phyloP scores from a whole-genome alignment of 2,797 vertebrate species.

The Brotula barbata region DNA sequence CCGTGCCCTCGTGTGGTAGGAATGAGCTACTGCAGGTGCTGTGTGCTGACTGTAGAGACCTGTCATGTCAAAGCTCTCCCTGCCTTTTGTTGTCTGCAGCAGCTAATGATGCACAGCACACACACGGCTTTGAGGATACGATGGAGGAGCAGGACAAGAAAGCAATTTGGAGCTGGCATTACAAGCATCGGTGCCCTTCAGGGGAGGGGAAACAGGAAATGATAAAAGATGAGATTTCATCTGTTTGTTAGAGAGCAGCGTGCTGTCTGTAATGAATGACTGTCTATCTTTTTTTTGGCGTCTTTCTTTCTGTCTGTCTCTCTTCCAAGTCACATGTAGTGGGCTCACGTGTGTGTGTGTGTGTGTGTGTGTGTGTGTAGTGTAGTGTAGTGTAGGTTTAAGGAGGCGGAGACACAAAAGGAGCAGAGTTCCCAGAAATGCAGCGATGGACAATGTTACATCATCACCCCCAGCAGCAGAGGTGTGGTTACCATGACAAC shows the following conservation, averaged over 20 bases:
- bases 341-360: conserved; percentile 8
- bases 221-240: conserved; percentile 20
- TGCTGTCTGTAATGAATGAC: background rate
- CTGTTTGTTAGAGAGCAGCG: conserved; percentile 22
- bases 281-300: background rate
- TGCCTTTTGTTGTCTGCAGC: conserved; percentile 27
- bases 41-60: conserved; percentile 9
- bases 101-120: conserved; percentile 24
- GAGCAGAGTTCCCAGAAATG: conserved; percentile 31
- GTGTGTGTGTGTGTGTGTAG: background rate
- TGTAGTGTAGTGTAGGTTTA: background rate
- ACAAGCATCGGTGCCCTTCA: conserved; percentile 20
- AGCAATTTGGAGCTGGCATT: background rate
- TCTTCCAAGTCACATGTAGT: conserved; percentile 2
- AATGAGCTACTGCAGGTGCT: conserved; percentile 30
- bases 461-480: conserved; percentile 57
- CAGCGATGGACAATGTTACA: conserved; percentile 46
- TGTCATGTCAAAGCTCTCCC: conserved; percentile 2
- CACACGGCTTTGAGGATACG: conserved; percentile 35
- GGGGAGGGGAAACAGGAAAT: conserved; percentile 1
- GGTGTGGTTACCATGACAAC: conserved; percentile 73
- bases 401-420: conserved; percentile 1
- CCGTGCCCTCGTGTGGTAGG: conserved; percentile 60
- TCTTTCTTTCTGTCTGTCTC: background rate
- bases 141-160: conserved; percentile 24